A percentile compares a stretch with the other conserved stretches of the same genome.
Conservation (phyloP, 2,113 vertebrate genomes). For the Syrmaticus mikado region DNA sequence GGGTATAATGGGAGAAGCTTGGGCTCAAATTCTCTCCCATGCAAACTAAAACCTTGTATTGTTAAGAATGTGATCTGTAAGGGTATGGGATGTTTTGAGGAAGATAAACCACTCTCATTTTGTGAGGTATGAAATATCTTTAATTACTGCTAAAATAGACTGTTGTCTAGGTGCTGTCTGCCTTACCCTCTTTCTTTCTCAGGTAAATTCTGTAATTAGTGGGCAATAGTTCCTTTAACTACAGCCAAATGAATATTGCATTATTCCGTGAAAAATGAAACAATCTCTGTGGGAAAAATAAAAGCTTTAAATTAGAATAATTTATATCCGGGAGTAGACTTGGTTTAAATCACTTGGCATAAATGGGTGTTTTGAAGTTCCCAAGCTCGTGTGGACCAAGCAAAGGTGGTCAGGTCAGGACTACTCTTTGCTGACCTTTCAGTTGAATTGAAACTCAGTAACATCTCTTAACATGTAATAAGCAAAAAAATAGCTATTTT, state of each 20-base stretch:
- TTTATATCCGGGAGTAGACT: not conserved
- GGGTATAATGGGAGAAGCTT: not conserved
- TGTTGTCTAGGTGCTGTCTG: not conserved
- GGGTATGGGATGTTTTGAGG: not conserved
- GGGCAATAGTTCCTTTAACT: not conserved
- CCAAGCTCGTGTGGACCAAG: not conserved
- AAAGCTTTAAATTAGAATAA: not conserved
- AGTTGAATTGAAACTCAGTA: not conserved
- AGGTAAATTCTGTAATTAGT: not conserved
- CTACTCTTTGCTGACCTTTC: not conserved
- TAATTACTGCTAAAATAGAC: not conserved
- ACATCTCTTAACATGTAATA: not conserved
- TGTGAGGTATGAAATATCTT: not conserved
- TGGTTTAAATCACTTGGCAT: not conserved
- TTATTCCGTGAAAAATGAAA: not conserved
- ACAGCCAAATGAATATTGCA: not conserved
- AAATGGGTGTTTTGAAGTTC: not conserved
- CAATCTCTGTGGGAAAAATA: not conserved
- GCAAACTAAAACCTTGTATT: not conserved
- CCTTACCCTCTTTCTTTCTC: not conserved
- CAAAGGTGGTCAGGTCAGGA: not conserved
- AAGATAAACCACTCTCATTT: not conserved
- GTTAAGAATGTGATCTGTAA: not conserved
- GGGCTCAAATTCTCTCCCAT: not conserved
- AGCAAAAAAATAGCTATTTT: not conserved